Evolutionary conservation across 1,140 invertebrate species (phyloP), one percentile per base, ranked within the genome.

Genomic region (Trichonephila clavipes): DNA sequence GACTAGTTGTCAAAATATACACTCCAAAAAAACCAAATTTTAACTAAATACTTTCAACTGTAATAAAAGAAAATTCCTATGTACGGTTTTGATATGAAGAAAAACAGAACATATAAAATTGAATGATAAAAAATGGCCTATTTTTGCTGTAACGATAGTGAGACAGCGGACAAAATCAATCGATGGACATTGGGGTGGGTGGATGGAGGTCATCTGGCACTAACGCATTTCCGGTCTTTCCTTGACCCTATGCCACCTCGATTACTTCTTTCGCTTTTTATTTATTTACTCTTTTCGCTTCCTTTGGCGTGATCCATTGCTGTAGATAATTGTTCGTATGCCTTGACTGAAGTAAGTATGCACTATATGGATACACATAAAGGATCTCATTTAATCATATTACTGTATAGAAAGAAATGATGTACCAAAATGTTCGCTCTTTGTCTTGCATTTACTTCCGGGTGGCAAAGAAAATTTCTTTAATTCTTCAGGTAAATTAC

Each of bases 211-310:
- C 91, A 92, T 66, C 40, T 87, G 91, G 91, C 85, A 92, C 91
- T 92, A 92, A 92, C 91, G 91, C 91, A 92, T 92, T 92, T 92
- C 91, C 91, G 91, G 91, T 86, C 91, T 92, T 92, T 72, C 83
- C 91, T 87, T 92, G 91, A 92, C 91, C 91, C 83, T 51, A 58
- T 81, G 82, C 82, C 64, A 72, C 85, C 24, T 44, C 61, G 62
- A 92, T 92, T 92, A 59, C 61, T 86, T 64, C 62, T 64, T 34
- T 82, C 51, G 44, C 34, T 77, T 77, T 72, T 44, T 16, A 34
- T 59, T 87, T 72, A 40, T 87, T 16, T 59, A 14, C 62, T 64
- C 44, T 61, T 58, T 92, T 62, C 24, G 14, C 51, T 92, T 85
- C 89, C 24, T 24, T 6, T 61, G 8, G 61, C 21, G n/a, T 51